phyloP scores from a whole-genome alignment of 2,113 vertebrate species.

The Callipepla californica region DNA sequence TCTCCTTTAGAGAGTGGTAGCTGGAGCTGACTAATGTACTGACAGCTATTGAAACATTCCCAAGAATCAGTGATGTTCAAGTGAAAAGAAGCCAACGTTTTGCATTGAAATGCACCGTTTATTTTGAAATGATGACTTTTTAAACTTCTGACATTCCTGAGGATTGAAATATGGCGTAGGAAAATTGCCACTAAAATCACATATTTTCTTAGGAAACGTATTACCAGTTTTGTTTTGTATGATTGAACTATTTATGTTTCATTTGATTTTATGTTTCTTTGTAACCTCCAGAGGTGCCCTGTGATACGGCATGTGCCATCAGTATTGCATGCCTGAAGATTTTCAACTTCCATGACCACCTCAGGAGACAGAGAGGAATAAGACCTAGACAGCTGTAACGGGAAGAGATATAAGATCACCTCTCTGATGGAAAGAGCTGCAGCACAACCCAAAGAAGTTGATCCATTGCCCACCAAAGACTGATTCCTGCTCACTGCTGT shows the following conservation, averaged over 20 bases:
- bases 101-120: background rate
- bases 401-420: background rate
- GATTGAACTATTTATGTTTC: background rate
- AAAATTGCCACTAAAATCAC: background rate
- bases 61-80: background rate
- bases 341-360: background rate
- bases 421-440: background rate
- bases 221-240: background rate
- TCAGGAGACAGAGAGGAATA: background rate
- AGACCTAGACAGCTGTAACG: background rate
- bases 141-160: slow-evolving; percentile 13
- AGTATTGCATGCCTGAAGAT: background rate
- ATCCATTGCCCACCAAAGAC: background rate
- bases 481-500: background rate
- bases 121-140: slow-evolving; percentile 18
- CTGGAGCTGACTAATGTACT: background rate
- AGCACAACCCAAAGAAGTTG: background rate
- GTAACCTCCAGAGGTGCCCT: background rate
- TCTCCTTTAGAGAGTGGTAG: background rate
- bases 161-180: background rate
- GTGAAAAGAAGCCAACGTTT: slow-evolving; percentile 9
- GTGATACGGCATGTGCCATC: background rate
- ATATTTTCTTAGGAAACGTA: background rate
- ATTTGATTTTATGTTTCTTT: background rate
- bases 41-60: background rate